These are phyloP conservation scores for Lasiurus cinereus DNA, from an alignment of 2,113 vertebrate genomes.

Conservation along the genomic window DNA sequence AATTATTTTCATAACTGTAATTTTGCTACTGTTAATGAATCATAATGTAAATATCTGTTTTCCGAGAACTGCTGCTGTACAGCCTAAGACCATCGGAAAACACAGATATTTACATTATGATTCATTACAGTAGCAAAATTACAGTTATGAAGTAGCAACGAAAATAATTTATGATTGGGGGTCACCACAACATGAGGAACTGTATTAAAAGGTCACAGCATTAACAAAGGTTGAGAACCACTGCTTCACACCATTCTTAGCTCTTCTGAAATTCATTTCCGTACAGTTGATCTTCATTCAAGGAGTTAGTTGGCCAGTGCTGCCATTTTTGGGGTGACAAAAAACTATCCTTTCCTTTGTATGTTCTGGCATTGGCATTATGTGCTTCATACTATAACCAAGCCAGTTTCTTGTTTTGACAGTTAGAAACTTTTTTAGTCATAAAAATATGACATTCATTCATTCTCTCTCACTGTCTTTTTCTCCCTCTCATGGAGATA, in stretches of 20 bases:
- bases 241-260: neutral
- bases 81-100: no score
- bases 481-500: neutral
- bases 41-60: no score
- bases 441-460: neutral
- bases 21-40: no score
- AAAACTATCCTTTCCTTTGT: neutral
- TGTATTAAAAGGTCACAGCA: no score
- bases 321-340: neutral
- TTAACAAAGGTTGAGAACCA: no score
- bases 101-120: no score
- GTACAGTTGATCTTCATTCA: constrained; percentile 9
- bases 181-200: no score
- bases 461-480: neutral
- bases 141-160: no score
- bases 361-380: neutral
- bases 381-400: neutral
- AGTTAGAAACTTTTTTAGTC: neutral
- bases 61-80: no score
- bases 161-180: no score
- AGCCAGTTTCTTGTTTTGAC: neutral
- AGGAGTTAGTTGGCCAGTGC: neutral
- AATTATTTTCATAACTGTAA: no score
- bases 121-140: no score
- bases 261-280: constrained; percentile 15